phyloP scores from a whole-genome alignment of 2,797 vertebrate species.

The Poecilia velifera region DNA sequence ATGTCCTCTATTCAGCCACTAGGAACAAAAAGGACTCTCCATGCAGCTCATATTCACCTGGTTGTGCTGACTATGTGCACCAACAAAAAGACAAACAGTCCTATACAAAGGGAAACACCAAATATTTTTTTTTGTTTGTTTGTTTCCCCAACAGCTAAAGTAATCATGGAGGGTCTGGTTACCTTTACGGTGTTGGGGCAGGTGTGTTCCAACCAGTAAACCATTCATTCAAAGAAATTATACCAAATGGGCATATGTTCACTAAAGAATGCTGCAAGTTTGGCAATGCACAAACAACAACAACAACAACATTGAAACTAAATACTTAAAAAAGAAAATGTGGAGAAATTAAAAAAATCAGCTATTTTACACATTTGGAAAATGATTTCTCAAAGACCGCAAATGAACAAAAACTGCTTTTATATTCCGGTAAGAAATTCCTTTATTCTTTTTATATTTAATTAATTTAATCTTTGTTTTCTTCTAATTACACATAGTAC shows the following conservation, averaged over 20 bases:
- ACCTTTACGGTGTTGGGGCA: not conserved
- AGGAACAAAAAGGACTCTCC: not conserved
- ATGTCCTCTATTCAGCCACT: not conserved
- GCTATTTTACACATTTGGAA: not conserved
- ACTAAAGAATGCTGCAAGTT: not conserved
- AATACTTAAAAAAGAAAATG: not conserved
- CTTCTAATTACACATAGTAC: not conserved
- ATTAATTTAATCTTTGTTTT: not conserved
- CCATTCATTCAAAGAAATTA: not conserved
- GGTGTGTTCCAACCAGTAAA: too few species aligned
- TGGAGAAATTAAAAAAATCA: not conserved
- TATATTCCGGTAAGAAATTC: not conserved
- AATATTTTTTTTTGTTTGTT: not conserved
- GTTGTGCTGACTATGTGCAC: not conserved
- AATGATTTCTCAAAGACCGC: not conserved
- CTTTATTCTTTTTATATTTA: not conserved
- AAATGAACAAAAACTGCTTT: not conserved
- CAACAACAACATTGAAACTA: not conserved
- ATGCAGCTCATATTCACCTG: not conserved
- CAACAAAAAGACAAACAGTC: not conserved
- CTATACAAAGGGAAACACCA: not conserved
- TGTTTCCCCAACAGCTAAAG: not conserved
- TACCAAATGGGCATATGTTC: not conserved
- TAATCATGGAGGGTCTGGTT: not conserved
- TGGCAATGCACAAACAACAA: not conserved